These are phyloP conservation scores for Dallia pectoralis DNA, from an alignment of 2,797 vertebrate species.

Conservation along the genomic window DNA sequence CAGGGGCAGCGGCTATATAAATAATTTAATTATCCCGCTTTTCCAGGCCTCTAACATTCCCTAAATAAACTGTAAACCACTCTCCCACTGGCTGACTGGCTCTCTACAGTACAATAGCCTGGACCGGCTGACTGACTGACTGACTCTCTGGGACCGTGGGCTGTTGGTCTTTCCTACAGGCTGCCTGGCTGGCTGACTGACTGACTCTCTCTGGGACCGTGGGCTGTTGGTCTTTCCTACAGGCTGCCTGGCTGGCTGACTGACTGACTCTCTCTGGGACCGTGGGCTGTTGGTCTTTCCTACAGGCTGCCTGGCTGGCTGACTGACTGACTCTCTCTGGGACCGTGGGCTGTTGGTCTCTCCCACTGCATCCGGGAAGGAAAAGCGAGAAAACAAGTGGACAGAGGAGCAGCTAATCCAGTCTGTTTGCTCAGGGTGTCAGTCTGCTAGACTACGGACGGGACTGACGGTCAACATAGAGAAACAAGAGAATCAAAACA, in stretches of 20 bases:
- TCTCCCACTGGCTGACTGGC: too few species aligned
- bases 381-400: constrained; percentile 12
- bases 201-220: too few species aligned
- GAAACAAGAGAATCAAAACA: background rate
- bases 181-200: too few species aligned
- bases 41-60: constrained; percentile 40
- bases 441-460: constrained; percentile 6
- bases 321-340: constrained; percentile 24
- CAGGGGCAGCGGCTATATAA: constrained; percentile 37
- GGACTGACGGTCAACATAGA: background rate
- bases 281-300: too few species aligned
- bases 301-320: background rate
- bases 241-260: too few species aligned
- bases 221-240: too few species aligned
- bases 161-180: too few species aligned
- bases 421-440: background rate
- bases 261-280: too few species aligned
- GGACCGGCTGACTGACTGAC: too few species aligned
- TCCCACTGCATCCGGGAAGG: constrained; percentile 22
- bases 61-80: constrained; percentile 43
- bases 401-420: constrained; percentile 29
- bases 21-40: constrained; percentile 51
- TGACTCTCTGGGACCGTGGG: too few species aligned
- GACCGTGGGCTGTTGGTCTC: constrained; percentile 11
- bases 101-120: too few species aligned